phyloP scores from a whole-genome alignment of 2,888 invertebrate species.

The Thysanoteuthis rhombus region DNA sequence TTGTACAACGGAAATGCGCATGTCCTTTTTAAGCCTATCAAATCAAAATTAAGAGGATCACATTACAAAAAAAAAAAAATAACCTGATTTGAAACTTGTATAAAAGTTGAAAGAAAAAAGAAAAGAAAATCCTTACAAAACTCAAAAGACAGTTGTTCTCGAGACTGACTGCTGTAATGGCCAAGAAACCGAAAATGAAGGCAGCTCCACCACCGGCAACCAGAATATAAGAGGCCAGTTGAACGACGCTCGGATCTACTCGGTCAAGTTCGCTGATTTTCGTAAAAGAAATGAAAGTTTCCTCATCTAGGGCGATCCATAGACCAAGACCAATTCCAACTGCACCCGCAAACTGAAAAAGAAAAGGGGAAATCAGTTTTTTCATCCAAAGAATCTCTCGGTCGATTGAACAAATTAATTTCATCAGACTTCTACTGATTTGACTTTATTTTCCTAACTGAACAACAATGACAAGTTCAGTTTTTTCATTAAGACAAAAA shows the following conservation, averaged over 20 bases:
- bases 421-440: too few relatives aligned
- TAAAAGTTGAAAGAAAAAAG: too few relatives aligned
- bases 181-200: slow-evolving; percentile 18
- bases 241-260: background rate
- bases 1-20: too few relatives aligned
- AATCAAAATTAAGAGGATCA: background rate
- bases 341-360: slow-evolving; percentile 23
- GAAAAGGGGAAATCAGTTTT: too few relatives aligned
- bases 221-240: background rate
- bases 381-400: too few relatives aligned
- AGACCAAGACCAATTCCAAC: slow-evolving; percentile 1
- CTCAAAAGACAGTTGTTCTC: slow-evolving; percentile 18
- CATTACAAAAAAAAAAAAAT: background rate
- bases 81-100: background rate
- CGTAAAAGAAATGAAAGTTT: background rate
- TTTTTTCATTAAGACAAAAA: too few relatives aligned
- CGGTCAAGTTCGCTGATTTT: slow-evolving; percentile 25
- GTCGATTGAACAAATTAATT: too few relatives aligned
- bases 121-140: slow-evolving; percentile 1
- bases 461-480: too few relatives aligned
- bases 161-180: background rate
- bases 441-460: too few relatives aligned
- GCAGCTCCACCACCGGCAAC: slow-evolving; percentile 28
- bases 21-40: background rate
- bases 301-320: background rate